Evolutionary conservation across 1,140 invertebrate species (phyloP).

Genomic region (Lepidostoma basale): DNA sequence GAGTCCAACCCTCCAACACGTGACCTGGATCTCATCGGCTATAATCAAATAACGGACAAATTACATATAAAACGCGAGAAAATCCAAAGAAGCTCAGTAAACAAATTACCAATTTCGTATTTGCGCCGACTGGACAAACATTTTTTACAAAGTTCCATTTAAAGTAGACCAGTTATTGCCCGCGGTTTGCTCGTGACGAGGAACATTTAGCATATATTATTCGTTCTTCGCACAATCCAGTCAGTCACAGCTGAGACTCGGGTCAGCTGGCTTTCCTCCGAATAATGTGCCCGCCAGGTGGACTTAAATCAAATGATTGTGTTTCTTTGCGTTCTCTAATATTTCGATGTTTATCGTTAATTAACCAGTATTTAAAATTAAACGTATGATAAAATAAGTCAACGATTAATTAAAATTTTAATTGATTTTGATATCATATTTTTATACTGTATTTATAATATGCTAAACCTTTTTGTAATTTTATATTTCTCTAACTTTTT

Average conservation of each 20-base stretch:
- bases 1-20: slow-evolving; percentile 3
- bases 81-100: neutral
- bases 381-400: too few species aligned
- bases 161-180: neutral
- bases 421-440: too few species aligned
- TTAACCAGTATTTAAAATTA: too few species aligned
- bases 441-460: too few species aligned
- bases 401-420: too few species aligned
- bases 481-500: too few species aligned
- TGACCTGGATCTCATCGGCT: slow-evolving; percentile 10
- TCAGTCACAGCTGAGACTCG: slow-evolving; percentile 13
- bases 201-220: slow-evolving; percentile 13
- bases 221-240: neutral
- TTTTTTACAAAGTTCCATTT: neutral
- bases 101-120: neutral
- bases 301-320: too few species aligned
- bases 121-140: neutral
- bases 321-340: too few species aligned
- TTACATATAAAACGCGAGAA: neutral
- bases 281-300: too few species aligned
- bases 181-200: neutral
- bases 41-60: neutral
- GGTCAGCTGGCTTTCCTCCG: neutral
- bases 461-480: too few species aligned
- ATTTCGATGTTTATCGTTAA: too few species aligned